Base-by-base conservation (phyloP, 2,888 invertebrate species). In the Mycogona germanica region DNA sequence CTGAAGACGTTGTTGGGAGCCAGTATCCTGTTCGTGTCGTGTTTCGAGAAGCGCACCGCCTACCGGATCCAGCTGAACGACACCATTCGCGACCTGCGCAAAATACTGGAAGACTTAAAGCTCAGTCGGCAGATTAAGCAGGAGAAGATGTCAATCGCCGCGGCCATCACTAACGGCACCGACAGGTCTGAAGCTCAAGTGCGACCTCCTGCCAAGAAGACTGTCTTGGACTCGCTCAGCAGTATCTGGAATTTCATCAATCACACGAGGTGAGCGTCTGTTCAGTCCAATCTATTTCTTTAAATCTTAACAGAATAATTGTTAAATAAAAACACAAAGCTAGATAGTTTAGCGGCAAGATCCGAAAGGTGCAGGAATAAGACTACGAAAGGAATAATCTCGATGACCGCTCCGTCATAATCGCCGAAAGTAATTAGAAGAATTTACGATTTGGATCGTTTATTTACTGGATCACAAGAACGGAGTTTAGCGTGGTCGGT, bases 161-260 rank as follows among this genome's bases (percentile, higher is more conserved):
- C n/a, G 9, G n/a, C 35, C 35, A 32, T n/a, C n/a, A n/a, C n/a
- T n/a, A n/a, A n/a, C n/a, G 35, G 35, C 35, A n/a, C n/a, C n/a
- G 35, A 32, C 9, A 32, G 35, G 9, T 9, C 35, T 32, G 9
- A n/a, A 12, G 35, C n/a, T 9, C 9, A 9, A 32, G 35, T 12
- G n/a, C 35, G n/a, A 32, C n/a, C n/a, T 12, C 35, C 9, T 32
- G n/a, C 30, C 9, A 17, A 30, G 2, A 9, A 5, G 47, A 6
- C 26, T n/a, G 17, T 47, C 23, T 17, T 2, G 30, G 19, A 30
- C 21, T n/a, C 30, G 9, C 32, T 47, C 14, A 29, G 21, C 7
- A 19, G 6, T 2, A 38, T 49, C 25, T 49, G 50, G 50, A 26
- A 23, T 37, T 49, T 26, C 25, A 49, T 49, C 37, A 32, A 49